Conservation (phyloP, 1,140 invertebrate genomes). For the Cryptotermes secundus region DNA sequence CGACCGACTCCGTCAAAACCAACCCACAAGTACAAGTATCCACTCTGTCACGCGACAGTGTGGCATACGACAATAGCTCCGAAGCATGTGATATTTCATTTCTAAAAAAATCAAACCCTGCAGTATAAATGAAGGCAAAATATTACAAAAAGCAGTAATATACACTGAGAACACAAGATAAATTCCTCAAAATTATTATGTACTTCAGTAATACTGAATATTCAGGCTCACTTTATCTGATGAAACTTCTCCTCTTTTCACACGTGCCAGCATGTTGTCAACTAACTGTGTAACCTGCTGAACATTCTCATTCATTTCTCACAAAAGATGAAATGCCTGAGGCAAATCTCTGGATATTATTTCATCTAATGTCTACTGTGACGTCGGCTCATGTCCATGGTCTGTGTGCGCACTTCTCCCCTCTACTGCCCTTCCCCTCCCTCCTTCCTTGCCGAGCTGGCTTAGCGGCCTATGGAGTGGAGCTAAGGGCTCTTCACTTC, state of each 20-base stretch:
- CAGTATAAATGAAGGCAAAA: slow-evolving; percentile 34
- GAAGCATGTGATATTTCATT: slow-evolving; percentile 90
- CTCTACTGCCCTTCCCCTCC: too few relatives aligned
- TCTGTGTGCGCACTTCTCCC: too few relatives aligned
- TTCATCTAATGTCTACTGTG: slow-evolving; percentile 34
- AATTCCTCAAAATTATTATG: too few relatives aligned
- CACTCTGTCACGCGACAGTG: too few relatives aligned
- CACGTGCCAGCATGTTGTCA: slow-evolving; percentile 71
- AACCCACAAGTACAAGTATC: too few relatives aligned
- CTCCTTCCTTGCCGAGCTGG: too few relatives aligned
- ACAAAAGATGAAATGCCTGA: slow-evolving; percentile 69
- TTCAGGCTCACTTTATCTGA: slow-evolving; percentile 54
- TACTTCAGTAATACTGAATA: neutral
- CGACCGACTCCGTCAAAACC: too few relatives aligned
- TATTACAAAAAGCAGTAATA: neutral
- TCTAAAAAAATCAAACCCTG: slow-evolving; percentile 91
- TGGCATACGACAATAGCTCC: too few relatives aligned
- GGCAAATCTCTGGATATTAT: slow-evolving; percentile 60
- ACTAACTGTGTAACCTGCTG: slow-evolving; percentile 74
- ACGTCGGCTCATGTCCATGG: too few relatives aligned
- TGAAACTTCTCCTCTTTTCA: slow-evolving; percentile 73
- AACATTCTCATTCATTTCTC: slow-evolving; percentile 77
- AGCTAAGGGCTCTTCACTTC: too few relatives aligned
- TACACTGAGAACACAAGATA: neutral
- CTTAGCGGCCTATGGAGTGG: too few relatives aligned